A percentile compares a stretch with the other conserved stretches of the same genome.
Evolutionary conservation across 1,140 invertebrate genomes (phyloP).

Genomic region (Oncopeltus fasciatus): DNA sequence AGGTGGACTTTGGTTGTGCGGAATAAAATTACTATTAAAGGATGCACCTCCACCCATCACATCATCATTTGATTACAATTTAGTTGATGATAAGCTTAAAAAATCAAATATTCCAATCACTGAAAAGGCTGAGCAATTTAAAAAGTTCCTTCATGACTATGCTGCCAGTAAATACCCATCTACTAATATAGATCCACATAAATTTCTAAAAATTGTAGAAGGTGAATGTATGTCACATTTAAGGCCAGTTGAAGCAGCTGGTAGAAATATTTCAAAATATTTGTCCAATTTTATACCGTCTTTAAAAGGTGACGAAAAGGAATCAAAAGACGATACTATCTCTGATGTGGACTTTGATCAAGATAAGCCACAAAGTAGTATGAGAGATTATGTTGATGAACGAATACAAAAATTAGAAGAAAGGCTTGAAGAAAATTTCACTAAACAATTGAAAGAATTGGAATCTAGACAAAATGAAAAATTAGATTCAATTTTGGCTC

Average conservation of each 20-base stretch:
- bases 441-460: slow-evolving; percentile 11
- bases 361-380: not conserved
- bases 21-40: slow-evolving; percentile 10
- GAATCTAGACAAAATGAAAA: slow-evolving; percentile 17
- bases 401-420: slow-evolving; percentile 12
- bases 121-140: slow-evolving; percentile 13
- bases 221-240: slow-evolving; percentile 7
- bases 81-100: slow-evolving; percentile 12
- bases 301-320: not conserved
- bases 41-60: not conserved
- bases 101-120: slow-evolving; percentile 11
- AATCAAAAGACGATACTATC: not conserved
- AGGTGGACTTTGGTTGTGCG: slow-evolving; percentile 12
- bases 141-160: slow-evolving; percentile 15
- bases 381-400: slow-evolving; percentile 13
- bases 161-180: not conserved
- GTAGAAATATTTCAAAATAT: slow-evolving; percentile 10
- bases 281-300: slow-evolving; percentile 7
- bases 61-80: slow-evolving; percentile 5
- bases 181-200: not conserved
- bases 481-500: slow-evolving; percentile 12
- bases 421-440: slow-evolving; percentile 4
- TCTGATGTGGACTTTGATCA: not conserved
- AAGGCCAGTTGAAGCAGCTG: slow-evolving; percentile 1
- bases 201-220: slow-evolving; percentile 13